Evolutionary conservation across 2,888 invertebrate species (phyloP).

Genomic region (Diarsia mendica): DNA sequence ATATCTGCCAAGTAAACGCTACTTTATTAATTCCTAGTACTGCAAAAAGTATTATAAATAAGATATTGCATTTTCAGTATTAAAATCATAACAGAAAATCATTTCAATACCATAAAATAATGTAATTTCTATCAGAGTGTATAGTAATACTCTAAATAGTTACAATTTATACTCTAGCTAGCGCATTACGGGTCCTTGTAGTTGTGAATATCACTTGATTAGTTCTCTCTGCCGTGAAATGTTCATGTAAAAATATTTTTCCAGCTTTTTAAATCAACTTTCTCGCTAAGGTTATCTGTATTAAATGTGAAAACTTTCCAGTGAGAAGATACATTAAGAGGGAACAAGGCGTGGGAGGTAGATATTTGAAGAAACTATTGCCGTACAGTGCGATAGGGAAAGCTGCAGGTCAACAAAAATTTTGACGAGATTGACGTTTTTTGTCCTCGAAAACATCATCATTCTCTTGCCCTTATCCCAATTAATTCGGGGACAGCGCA

Average conservation of each 20-base stretch:
- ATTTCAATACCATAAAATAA: background rate
- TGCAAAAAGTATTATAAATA: background rate
- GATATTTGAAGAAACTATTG: too few relatives aligned
- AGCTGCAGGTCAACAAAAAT: too few relatives aligned
- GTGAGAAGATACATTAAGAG: background rate
- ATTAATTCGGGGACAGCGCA: too few relatives aligned
- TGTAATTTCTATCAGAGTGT: background rate
- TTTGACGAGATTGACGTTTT: too few relatives aligned
- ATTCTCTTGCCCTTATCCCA: too few relatives aligned
- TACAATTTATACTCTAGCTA: background rate
- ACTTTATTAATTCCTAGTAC: background rate
- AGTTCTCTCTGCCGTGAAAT: slow-evolving; percentile 26
- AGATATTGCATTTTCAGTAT: background rate
- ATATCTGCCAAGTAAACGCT: background rate
- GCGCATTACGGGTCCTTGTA: slow-evolving; percentile 22
- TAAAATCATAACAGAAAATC: background rate
- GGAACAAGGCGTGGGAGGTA: too few relatives aligned
- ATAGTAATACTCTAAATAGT: background rate
- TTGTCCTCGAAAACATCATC: too few relatives aligned
- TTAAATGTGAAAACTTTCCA: slow-evolving; percentile 18
- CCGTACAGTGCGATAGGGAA: too few relatives aligned
- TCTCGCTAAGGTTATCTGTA: slow-evolving; percentile 6
- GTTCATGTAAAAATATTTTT: slow-evolving; percentile 33
- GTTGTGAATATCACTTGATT: slow-evolving; percentile 40
- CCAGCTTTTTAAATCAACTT: slow-evolving; percentile 30